These are phyloP conservation scores for Archegozetes longisetosus DNA, from an alignment of 1,140 invertebrate genomes.

Conservation along the genomic window DNA sequence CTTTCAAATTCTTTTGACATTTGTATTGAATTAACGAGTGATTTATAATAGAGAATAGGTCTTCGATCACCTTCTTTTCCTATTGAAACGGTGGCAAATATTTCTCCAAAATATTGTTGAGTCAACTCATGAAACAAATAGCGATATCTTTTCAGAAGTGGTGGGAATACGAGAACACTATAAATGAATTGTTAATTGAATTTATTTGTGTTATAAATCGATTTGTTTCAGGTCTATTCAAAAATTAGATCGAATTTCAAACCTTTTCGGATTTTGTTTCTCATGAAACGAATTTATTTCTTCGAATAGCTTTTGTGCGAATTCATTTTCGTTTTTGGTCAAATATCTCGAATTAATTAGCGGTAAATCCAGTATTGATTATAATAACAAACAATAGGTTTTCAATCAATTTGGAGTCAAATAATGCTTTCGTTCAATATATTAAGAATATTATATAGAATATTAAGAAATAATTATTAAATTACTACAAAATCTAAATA, in stretches of 20 bases:
- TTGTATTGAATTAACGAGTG: neutral
- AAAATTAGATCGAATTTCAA: too few relatives aligned
- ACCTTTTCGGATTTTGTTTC: neutral
- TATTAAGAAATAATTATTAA: too few relatives aligned
- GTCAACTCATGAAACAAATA: constrained; percentile 5
- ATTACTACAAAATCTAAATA: too few relatives aligned
- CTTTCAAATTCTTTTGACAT: neutral
- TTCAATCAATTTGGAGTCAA: too few relatives aligned
- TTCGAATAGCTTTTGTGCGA: neutral
- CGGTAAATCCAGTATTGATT: neutral
- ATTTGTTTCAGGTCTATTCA: neutral
- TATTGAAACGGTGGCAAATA: constrained; percentile 1
- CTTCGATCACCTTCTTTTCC: neutral
- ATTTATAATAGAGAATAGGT: neutral
- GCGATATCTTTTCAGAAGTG: constrained; percentile 2
- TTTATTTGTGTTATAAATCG: neutral
- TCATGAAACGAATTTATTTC: neutral
- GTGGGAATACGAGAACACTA: constrained; percentile 7
- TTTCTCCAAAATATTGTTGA: neutral
- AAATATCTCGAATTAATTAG: neutral
- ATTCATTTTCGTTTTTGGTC: neutral
- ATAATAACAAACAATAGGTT: too few relatives aligned
- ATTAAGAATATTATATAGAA: too few relatives aligned
- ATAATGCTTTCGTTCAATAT: too few relatives aligned
- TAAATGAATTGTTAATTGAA: neutral